Evolutionary conservation across 2,888 invertebrate species (phyloP).

Genomic region (Erebia ligea): DNA sequence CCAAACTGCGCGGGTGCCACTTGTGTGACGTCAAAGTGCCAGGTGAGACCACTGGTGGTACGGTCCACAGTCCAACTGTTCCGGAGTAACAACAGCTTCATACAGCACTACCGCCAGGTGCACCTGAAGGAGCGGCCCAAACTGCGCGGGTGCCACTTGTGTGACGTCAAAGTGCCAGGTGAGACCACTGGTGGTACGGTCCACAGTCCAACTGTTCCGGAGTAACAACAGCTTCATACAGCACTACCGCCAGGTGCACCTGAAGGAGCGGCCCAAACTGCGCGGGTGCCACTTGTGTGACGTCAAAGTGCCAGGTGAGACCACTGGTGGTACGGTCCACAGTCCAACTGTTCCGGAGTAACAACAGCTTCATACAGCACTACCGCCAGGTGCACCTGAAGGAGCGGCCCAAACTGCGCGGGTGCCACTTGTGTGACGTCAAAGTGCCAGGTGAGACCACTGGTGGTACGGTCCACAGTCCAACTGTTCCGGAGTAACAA

Average conservation of each 20-base stretch:
- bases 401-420: slow-evolving; percentile 49
- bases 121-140: slow-evolving; percentile 54
- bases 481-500: no score
- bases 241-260: slow-evolving; percentile 57
- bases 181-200: no score
- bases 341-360: slow-evolving; percentile 51
- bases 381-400: slow-evolving; percentile 58
- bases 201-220: no score
- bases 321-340: no score
- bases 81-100: slow-evolving; percentile 51
- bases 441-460: slow-evolving; percentile 47
- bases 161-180: slow-evolving; percentile 51
- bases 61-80: no score
- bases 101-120: slow-evolving; percentile 57
- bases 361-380: slow-evolving; percentile 56
- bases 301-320: slow-evolving; percentile 47
- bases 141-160: slow-evolving; percentile 55
- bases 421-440: slow-evolving; percentile 56
- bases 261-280: slow-evolving; percentile 51
- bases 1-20: slow-evolving; percentile 53
- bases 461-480: no score
- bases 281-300: slow-evolving; percentile 58
- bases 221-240: slow-evolving; percentile 54
- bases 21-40: slow-evolving; percentile 55
- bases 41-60: slow-evolving; percentile 23